Evolutionary conservation across 2,797 vertebrate genomes (phyloP), one percentile per base, ranked within the genome.

Genomic region (Pseudochirops corinnae): DNA sequence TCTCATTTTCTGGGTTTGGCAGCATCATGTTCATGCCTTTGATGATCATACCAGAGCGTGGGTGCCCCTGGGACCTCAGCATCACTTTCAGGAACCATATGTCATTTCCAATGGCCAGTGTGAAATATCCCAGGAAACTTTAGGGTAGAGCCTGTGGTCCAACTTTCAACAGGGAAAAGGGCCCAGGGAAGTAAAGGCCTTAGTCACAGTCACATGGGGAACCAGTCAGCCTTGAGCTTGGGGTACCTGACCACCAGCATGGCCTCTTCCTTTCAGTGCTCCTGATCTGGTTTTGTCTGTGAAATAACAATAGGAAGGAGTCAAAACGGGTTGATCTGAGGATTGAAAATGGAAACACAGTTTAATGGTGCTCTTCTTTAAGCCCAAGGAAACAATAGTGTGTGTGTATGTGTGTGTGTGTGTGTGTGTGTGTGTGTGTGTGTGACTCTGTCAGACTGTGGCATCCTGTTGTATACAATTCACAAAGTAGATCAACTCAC

Each of bases 121-220:
- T 93, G 91, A 4, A 93, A 58, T 91, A 52, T 93, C 91, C 53
- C 90, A 92, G 4, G 33, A 56, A 60, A 33, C 50, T 82, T 91
- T 29, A 56, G n/a, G 39, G 52, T 28, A 24, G 56, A 56, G 56
- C 56, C 21, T 4, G 14, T 56, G 56, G 1, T 93, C 60, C 46
- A 93, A 90, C 93, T 90, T 91, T 90, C 46, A 91, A 93, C 50
- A 87, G 56, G 95, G 16, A 91, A 92, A 24, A 94, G 67, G 33
- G 55, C 90, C 90, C 53, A 50, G 9, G 53, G 58, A 92, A 93
- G 95, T 50, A 93, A 33, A 28, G 58, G 11, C 53, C 14, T 94
- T 0, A 13, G 14, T 39, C 29, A 26, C 31, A 39, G 55, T 28
- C 29, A 93, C 0, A 0, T n/a, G 62, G 90, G 1, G 12, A 0